Base-by-base conservation (phyloP, 2,888 invertebrate genomes). In the Acanthacorydalis orientalis region DNA sequence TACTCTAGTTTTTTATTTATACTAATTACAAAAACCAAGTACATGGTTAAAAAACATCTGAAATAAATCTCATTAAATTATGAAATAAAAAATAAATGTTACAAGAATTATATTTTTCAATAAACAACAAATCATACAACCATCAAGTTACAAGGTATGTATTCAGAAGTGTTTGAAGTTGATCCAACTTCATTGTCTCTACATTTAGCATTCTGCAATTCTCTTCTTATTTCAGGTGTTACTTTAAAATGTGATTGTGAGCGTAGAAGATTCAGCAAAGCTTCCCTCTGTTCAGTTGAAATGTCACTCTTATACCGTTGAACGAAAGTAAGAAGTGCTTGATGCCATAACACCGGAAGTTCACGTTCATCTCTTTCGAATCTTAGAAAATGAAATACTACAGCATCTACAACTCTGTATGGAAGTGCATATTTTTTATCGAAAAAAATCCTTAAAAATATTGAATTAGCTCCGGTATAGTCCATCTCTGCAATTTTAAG, bases 361-460 rank as follows among this genome's bases (percentile, higher is more conserved):
- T 80, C 80, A 48, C 93, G 76, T 44, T 70, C 68, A 59, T 96
- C 95, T 53, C 72, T 72, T 62, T 84, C 80, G 65, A 96, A 93
- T 60, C 92, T 90, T 34, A 93, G 62, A 64, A 96, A 97, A 65
- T 97, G 96, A 60, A 87, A 86, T 2, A 96, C 92, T 7, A 92
- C 80, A 11, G 88, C 89, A 70, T 98, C 97, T 6, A 97, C 78
- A 1, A 95, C 97, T 57, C 89, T 74, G 64, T 87, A 96, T 0
- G 97, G 97, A 48, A 99, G 70, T 0, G 96, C 93, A 70, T 98
- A 98, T 62, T 96, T 93, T 67, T 98, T 98, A 61, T 97, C 95
- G 52, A 98, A 78, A 50, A 98, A 80, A 61, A 91, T 85, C 51
- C 93, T 73, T 48, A 98, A 72, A 61, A 98, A 92, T 58, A 97